These are phyloP conservation scores for Philaenus spumarius DNA, from an alignment of 1,140 invertebrate species.

Conservation along the genomic window DNA sequence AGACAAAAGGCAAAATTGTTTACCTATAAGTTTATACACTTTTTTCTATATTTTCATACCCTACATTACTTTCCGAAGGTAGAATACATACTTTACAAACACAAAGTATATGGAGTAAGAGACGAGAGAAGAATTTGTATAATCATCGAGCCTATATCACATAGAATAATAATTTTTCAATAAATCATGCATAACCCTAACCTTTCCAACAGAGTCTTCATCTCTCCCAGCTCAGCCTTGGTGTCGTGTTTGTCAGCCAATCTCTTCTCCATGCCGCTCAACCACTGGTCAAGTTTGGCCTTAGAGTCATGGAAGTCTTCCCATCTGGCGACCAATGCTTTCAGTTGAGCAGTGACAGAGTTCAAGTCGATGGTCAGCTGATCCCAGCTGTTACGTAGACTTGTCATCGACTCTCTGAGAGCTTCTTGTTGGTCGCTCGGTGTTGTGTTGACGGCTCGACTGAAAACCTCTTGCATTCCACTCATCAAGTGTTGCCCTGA, in stretches of 20 bases:
- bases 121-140: no score
- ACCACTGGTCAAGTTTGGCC: constrained; percentile 60
- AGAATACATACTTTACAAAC: no score
- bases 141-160: no score
- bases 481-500: constrained; percentile 78
- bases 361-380: constrained; percentile 73
- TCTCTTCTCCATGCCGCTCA: constrained; percentile 51
- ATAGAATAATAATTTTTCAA: no score
- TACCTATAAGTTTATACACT: no score
- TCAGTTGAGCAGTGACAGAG: constrained; percentile 66
- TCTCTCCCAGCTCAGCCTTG: constrained; percentile 79
- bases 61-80: no score
- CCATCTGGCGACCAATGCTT: constrained; percentile 68
- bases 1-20: no score
- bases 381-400: constrained; percentile 73
- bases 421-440: constrained; percentile 72
- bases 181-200: constrained; percentile 33
- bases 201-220: constrained; percentile 82
- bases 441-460: constrained; percentile 73
- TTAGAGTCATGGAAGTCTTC: constrained; percentile 71
- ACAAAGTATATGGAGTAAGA: no score
- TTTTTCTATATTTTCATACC: no score
- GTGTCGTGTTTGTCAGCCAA: constrained; percentile 57
- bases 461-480: constrained; percentile 72
- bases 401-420: constrained; percentile 58